A percentile compares a stretch with the other conserved stretches of the same genome.
Evolutionary conservation across 1,140 invertebrate genomes (phyloP).

Genomic region (Drosophila rufa): DNA sequence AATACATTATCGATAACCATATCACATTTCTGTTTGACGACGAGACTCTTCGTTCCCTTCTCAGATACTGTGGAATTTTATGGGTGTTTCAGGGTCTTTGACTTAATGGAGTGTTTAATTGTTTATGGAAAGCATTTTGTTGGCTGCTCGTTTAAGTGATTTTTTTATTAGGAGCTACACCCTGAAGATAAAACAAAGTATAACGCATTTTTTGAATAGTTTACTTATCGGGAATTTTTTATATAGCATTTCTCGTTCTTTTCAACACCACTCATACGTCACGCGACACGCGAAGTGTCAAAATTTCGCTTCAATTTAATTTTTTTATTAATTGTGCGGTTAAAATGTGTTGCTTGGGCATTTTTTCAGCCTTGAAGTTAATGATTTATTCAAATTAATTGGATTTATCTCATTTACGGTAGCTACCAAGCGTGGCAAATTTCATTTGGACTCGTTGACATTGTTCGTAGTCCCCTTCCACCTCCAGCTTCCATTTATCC

Average conservation of each 20-base stretch:
- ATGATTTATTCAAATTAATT: constrained; percentile 59
- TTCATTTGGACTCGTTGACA: constrained; percentile 45
- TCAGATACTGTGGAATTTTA: constrained; percentile 10
- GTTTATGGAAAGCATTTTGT: constrained; percentile 53
- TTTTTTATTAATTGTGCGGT: constrained; percentile 9
- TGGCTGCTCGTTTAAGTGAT: constrained; percentile 19
- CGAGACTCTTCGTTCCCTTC: constrained; percentile 2
- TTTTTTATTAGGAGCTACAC: constrained; percentile 10
- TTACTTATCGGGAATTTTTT: not conserved
- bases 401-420: constrained; percentile 40
- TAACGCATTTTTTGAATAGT: not conserved
- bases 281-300: constrained; percentile 2
- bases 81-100: constrained; percentile 17
- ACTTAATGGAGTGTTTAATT: constrained; percentile 42
- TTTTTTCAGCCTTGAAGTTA: constrained; percentile 44
- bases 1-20: constrained; percentile 68
- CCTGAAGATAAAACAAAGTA: not conserved
- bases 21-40: constrained; percentile 49
- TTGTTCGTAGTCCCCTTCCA: constrained; percentile 13
- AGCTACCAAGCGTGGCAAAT: constrained; percentile 44
- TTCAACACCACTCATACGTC: not conserved
- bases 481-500: constrained; percentile 18
- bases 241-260: not conserved
- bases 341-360: not conserved
- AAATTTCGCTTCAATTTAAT: constrained; percentile 20